Base-by-base conservation (phyloP, 2,888 invertebrate species). In the Cephus runcator region DNA sequence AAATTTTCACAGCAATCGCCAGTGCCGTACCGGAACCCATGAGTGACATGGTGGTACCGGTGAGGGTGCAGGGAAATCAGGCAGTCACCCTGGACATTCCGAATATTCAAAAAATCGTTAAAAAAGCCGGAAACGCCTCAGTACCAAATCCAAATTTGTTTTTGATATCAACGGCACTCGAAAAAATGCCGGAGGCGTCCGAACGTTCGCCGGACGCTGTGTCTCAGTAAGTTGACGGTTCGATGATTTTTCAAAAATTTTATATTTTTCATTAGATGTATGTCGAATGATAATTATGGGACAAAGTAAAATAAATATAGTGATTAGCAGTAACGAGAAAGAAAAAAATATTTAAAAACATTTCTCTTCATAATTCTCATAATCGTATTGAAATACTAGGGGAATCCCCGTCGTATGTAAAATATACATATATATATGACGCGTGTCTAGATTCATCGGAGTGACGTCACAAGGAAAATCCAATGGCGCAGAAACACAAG, bases 1-100 rank as follows among this genome's bases (percentile, higher is more conserved):
- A 33, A 15, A 69, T 34, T n/a, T 77, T 73, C 71, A 36, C 36
- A 83, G 83, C 81, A 3, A 78, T 83, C 31, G 79, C 80, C 12
- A 82, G 76, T 68, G 82, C 77, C 33, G 78, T 77, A 23, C 81
- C 83, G 30, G 82, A 78, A 33, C 76, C 79, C 31, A 79, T 79
- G 77, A 79, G 77, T 73, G 79, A 81, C 69, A 73, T 80, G 1
- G 84, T 83, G 12, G 82, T 84, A 11, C 83, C 84, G 3, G 71
- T 83, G 15, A 77, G 78, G 12, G 68, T 78, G 11, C 30, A 81
- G 12, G 81, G 81, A 12, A 73, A 71, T n/a, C 73, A 75, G 34
- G 69, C 71, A 12, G 35, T 76, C 31, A 69, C 81, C n/a, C n/a
- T 82, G 69, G 83, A 81, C 34, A 78, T 83, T 30, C 81, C 81